Evolutionary conservation across 2,113 vertebrate species (phyloP).

Genomic region (Rhegmatorhina hoffmannsi): DNA sequence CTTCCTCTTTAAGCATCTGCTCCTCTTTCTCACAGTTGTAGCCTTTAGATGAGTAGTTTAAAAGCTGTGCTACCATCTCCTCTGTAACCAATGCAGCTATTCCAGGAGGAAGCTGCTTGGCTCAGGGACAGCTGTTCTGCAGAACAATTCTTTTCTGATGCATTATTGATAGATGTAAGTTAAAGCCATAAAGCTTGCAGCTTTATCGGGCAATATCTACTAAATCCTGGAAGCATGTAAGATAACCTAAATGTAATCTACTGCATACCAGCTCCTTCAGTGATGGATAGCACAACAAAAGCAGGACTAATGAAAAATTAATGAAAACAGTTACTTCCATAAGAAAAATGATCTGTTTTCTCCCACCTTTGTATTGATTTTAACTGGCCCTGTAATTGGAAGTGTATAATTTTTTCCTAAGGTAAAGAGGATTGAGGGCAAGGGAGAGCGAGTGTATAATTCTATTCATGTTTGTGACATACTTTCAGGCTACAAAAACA

Average conservation of each 20-base stretch:
- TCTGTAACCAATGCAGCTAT: background rate
- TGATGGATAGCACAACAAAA: slow-evolving; percentile 73
- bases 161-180: slow-evolving; percentile 74
- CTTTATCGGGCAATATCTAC: slow-evolving; percentile 61
- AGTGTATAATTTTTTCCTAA: slow-evolving; percentile 75
- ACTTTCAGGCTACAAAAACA: slow-evolving; percentile 46
- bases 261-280: slow-evolving; percentile 55
- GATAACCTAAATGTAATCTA: slow-evolving; percentile 60
- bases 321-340: slow-evolving; percentile 76
- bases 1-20: background rate
- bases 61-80: background rate
- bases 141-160: slow-evolving; percentile 65
- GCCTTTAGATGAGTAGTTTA: slow-evolving; percentile 18
- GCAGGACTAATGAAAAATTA: slow-evolving; percentile 78
- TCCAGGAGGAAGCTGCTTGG: slow-evolving; percentile 44
- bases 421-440: slow-evolving; percentile 57
- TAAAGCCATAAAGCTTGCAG: slow-evolving; percentile 55
- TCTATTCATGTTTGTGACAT: slow-evolving; percentile 44
- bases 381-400: slow-evolving; percentile 76
- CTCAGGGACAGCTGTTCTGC: slow-evolving; percentile 40
- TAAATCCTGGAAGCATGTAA: slow-evolving; percentile 53
- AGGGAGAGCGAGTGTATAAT: slow-evolving; percentile 24
- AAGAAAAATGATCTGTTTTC: slow-evolving; percentile 78
- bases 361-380: slow-evolving; percentile 77
- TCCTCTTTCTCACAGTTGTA: background rate